A percentile compares a stretch with the other conserved stretches of the same genome.
Evolutionary conservation across 2,113 vertebrate species (phyloP).

Genomic region (Peromyscus leucopus): DNA sequence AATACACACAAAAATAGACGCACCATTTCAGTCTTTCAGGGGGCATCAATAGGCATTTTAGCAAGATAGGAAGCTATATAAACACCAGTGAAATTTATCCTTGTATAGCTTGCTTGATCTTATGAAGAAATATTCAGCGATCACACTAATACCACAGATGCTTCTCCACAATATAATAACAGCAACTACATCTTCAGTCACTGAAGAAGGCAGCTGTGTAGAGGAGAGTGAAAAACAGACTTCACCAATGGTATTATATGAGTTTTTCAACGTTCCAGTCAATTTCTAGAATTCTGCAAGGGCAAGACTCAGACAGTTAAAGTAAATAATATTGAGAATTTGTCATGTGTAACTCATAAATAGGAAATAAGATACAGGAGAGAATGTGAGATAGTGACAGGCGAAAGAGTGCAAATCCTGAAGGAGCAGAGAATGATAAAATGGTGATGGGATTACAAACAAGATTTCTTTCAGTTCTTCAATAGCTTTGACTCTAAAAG

Average conservation of each 20-base stretch:
- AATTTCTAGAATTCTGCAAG: constrained; percentile 11
- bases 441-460: neutral
- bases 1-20: constrained; percentile 9
- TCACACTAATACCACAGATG: neutral
- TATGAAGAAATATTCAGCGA: neutral
- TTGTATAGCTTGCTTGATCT: neutral
- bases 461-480: neutral
- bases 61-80: constrained; percentile 9
- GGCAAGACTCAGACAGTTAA: neutral
- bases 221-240: neutral
- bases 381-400: neutral
- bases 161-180: neutral
- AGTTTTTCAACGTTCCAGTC: neutral
- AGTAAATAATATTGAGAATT: constrained; percentile 12
- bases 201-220: neutral
- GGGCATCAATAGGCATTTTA: neutral
- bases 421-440: neutral
- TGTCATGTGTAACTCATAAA: neutral
- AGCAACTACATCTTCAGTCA: neutral
- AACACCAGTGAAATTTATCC: neutral
- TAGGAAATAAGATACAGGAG: neutral
- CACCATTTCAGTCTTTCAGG: neutral
- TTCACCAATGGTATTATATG: neutral
- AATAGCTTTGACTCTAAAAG: neutral
- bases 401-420: neutral